Base-by-base conservation (phyloP, 2,888 invertebrate genomes). In the Vesta saturnalis region DNA sequence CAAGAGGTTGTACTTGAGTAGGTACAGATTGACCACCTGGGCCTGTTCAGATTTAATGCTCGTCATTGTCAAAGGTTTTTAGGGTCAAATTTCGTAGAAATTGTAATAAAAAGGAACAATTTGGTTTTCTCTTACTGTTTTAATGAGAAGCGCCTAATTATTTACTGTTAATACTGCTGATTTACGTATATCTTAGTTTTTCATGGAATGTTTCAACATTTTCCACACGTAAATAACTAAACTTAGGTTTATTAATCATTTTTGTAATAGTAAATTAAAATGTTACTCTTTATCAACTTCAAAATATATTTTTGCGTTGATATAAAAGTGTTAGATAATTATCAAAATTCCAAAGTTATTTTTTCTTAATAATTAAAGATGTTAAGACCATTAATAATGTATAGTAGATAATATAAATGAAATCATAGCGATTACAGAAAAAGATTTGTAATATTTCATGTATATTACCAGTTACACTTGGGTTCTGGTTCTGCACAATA, bases 1-100 rank as follows among this genome's bases (percentile, higher is more conserved):
- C 93, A 69, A 93, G 91, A 80, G 95, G 91, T 79, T 94, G 91
- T 73, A 96, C 94, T 83, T 95, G 94, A 74, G 95, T 94, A 68
- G 95, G 94, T 77, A 96, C 93, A 72, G 94, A 92, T 85, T 94
- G 94, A 79, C 95, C 95, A 82, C 94, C 94, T 77, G 97, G 96
- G 87, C 95, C 97, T 96, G 87, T 77, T 83, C 68, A 65, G 60
- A 63, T 60, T 65, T 55, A 18, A 69, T 47, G 65, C n/a, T 62
- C 56, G 70, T 71, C 67, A 56, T 39, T 12, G 71, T 73, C 64
- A 62, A 43, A 58, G 71, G 69, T 72, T 30, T 67, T 67, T 52
- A 39, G 39, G 39, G 39, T 10, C 12, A 56, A 35, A 52, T 55
- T 62, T 62, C 58, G 52, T 60, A 21, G 18, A 49, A 57, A 52